Percentiles rank a stretch among this genome's conserved stretches.
These are phyloP conservation scores for Mercenaria mercenaria DNA, from an alignment of 1,140 invertebrate species.

Conservation along the genomic window DNA sequence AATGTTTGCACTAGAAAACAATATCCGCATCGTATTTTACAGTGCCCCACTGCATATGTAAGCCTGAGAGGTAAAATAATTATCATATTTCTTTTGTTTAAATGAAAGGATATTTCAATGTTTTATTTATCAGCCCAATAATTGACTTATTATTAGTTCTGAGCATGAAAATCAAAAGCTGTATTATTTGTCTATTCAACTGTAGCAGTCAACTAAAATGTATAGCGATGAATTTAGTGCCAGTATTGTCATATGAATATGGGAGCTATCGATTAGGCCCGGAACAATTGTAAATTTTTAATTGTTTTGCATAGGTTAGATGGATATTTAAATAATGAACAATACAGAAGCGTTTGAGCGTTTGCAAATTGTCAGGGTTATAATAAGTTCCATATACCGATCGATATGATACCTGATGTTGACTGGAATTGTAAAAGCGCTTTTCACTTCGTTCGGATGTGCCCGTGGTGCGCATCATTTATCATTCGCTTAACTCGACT, in stretches of 20 bases:
- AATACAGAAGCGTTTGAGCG: constrained; percentile 7
- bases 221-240: neutral
- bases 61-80: too few relatives aligned
- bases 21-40: too few relatives aligned
- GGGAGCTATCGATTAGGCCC: neutral
- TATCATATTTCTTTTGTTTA: too few relatives aligned
- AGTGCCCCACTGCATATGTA: too few relatives aligned
- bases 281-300: constrained; percentile 26
- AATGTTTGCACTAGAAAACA: too few relatives aligned
- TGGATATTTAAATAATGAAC: constrained; percentile 26
- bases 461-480: neutral
- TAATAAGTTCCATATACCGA: neutral
- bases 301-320: constrained; percentile 18
- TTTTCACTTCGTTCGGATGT: neutral
- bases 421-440: neutral
- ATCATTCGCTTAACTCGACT: neutral
- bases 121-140: too few relatives aligned
- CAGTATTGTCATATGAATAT: neutral
- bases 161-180: too few relatives aligned
- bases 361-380: neutral
- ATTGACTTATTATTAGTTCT: too few relatives aligned
- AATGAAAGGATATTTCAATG: too few relatives aligned
- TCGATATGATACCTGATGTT: neutral
- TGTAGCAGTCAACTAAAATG: neutral
- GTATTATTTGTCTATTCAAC: neutral